phyloP scores from a whole-genome alignment of 2,113 vertebrate species.

The Pionites leucogaster region DNA sequence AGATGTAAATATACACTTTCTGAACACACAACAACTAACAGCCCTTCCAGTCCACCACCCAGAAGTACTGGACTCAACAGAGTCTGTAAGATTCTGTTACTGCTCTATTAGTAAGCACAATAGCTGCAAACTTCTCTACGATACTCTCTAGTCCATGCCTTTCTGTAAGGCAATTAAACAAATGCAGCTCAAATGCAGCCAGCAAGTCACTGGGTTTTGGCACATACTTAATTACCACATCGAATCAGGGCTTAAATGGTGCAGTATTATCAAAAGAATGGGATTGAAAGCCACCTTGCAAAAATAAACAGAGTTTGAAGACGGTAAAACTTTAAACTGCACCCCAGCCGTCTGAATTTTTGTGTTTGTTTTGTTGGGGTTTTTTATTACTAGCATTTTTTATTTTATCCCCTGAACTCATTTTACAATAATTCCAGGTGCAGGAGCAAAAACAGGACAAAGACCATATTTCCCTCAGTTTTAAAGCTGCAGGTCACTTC shows the following conservation, averaged over 20 bases:
- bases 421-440: constrained; percentile 35
- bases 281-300: background rate
- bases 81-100: background rate
- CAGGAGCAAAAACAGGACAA: background rate
- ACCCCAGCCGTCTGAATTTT: background rate
- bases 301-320: background rate
- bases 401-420: background rate
- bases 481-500: constrained; percentile 1
- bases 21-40: background rate
- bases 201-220: background rate
- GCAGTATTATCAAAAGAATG: background rate
- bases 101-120: background rate
- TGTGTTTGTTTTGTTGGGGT: background rate
- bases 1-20: background rate
- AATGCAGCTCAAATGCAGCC: background rate
- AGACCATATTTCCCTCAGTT: background rate
- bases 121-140: background rate
- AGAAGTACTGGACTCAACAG: background rate
- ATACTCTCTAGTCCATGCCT: background rate
- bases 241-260: background rate
- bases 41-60: background rate
- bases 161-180: background rate
- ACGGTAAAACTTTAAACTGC: background rate
- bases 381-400: background rate
- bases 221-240: background rate